phyloP scores from a whole-genome alignment of 2,113 vertebrate species.

The Zapus hudsonius region DNA sequence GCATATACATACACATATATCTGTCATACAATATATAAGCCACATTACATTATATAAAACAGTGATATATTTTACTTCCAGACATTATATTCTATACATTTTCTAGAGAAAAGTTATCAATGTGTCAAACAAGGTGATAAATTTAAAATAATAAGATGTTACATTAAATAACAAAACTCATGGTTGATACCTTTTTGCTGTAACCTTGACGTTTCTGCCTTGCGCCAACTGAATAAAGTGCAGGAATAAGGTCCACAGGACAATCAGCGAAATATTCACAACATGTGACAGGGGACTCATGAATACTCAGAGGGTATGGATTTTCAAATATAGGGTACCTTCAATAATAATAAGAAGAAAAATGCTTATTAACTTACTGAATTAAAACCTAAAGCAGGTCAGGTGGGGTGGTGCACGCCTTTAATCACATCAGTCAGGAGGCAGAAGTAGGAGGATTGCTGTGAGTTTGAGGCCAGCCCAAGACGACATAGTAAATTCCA shows the following conservation, averaged over 20 bases:
- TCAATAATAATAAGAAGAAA: constrained; percentile 70
- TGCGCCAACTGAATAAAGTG: constrained; percentile 97
- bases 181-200: constrained; percentile 95
- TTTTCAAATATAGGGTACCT: constrained; percentile 99
- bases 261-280: constrained; percentile 99
- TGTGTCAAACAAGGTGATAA: constrained; percentile 33
- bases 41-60: neutral
- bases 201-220: constrained; percentile 99
- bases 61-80: constrained; percentile 25
- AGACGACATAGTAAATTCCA: too few species aligned
- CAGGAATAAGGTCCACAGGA: constrained; percentile 98
- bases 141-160: constrained; percentile 17
- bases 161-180: constrained; percentile 33
- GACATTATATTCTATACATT: constrained; percentile 18
- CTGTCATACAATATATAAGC: neutral
- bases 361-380: constrained; percentile 50
- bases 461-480: too few species aligned
- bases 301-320: constrained; percentile 97
- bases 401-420: too few species aligned
- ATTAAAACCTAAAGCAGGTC: neutral
- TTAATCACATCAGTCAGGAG: too few species aligned
- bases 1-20: neutral
- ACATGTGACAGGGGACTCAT: constrained; percentile 99
- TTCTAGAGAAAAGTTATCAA: constrained; percentile 20
- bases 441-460: too few species aligned